These are phyloP conservation scores for Drosophila cognata DNA, from an alignment of 2,888 invertebrate genomes.

Conservation along the genomic window DNA sequence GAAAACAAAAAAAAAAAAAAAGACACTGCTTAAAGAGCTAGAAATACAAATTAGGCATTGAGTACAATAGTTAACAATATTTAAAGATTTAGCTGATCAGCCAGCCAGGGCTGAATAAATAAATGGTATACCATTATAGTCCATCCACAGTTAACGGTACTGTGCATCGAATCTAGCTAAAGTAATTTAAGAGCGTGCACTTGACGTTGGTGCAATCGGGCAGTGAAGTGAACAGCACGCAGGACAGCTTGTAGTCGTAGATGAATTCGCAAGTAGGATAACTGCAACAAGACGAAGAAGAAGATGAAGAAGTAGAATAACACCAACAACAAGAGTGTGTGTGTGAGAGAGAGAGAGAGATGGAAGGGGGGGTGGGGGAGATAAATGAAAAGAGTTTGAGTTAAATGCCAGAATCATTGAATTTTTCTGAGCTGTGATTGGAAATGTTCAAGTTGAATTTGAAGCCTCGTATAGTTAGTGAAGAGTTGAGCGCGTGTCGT, in stretches of 20 bases:
- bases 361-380: fast-evolving
- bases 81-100: slow-evolving; percentile 4
- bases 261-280: slow-evolving; percentile 84
- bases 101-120: slow-evolving; percentile 9
- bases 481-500: neutral
- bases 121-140: slow-evolving; percentile 1
- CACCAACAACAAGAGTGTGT: neutral
- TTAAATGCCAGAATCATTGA: slow-evolving; percentile 16
- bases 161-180: slow-evolving; percentile 62
- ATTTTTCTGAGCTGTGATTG: slow-evolving; percentile 3
- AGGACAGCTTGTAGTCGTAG: slow-evolving; percentile 84
- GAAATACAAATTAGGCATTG: slow-evolving; percentile 27
- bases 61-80: slow-evolving; percentile 33
- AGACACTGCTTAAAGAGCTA: slow-evolving; percentile 16
- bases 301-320: neutral
- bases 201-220: slow-evolving; percentile 83
- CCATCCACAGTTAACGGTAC: slow-evolving; percentile 5
- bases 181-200: slow-evolving; percentile 83
- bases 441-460: neutral
- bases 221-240: slow-evolving; percentile 85
- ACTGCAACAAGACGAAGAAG: slow-evolving; percentile 55
- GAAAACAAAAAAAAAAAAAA: slow-evolving; percentile 17
- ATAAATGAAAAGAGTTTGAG: neutral
- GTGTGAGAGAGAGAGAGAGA: neutral
- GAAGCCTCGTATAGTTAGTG: neutral